Evolutionary conservation across 2,888 invertebrate species (phyloP).

Genomic region (Conchocele bisecta): DNA sequence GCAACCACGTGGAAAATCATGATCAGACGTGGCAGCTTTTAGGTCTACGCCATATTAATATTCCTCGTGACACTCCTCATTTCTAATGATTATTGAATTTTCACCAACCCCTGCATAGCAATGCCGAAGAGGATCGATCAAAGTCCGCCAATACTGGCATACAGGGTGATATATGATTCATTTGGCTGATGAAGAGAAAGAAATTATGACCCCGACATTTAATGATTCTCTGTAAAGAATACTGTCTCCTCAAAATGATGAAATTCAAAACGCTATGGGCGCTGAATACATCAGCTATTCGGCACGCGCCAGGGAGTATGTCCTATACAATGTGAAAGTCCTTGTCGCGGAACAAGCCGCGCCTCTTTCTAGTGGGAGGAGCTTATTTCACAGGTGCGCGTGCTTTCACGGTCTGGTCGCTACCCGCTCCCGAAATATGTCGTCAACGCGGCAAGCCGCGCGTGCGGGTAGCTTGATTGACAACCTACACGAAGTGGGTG

Average conservation of each 20-base stretch:
- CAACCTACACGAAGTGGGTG: conserved; percentile 42
- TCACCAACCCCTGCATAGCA: no score
- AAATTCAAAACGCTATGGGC: conserved; percentile 60
- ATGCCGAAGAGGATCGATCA: no score
- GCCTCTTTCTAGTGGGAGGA: conserved; percentile 39
- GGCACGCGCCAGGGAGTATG: conserved; percentile 59
- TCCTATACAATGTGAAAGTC: conserved; percentile 33
- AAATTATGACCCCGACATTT: conserved; percentile 48
- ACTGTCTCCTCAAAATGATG: conserved; percentile 55
- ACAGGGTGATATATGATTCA: conserved; percentile 39
- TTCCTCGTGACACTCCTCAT: no score
- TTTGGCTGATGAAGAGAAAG: conserved; percentile 34
- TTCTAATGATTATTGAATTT: no score
- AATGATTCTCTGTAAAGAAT: conserved; percentile 57
- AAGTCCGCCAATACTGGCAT: no score
- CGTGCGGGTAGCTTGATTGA: conserved; percentile 47
- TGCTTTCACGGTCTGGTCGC: conserved; percentile 54
- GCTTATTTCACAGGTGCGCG: conserved; percentile 58
- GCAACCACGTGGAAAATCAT: no score
- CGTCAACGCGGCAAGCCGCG: conserved; percentile 41
- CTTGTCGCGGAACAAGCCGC: conserved; percentile 36
- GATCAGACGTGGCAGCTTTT: no score
- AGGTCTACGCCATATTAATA: no score
- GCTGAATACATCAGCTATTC: conserved; percentile 50
- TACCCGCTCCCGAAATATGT: conserved; percentile 33